Base-by-base conservation (phyloP, 64 coral and sea anemone species). In the Anthopleura sola region DNA sequence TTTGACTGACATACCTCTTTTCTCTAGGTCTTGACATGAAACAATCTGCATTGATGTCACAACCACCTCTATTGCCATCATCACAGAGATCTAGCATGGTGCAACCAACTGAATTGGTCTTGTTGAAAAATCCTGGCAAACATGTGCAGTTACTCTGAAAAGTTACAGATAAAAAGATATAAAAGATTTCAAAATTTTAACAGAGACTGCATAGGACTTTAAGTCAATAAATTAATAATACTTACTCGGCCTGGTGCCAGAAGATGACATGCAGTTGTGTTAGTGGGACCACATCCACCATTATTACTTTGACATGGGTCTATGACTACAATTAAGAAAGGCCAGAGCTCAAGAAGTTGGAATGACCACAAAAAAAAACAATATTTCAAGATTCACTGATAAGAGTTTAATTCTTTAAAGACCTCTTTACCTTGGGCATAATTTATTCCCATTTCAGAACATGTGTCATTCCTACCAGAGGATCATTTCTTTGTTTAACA, bases 141-240 rank as follows among this genome's bases (percentile, higher is more conserved):
- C 93, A 95, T 21, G 88, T 88, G 68, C 93, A 95, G 80, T 92
- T 92, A 55, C 90, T 89, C 93, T 95, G n/a, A 23, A 54, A 85
- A 36, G 3, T 34, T 24, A 6, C 26, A n/a, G n/a, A 75, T 31
- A 11, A 44, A 71, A 53, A 53, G 50, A 53, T 53, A 53, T 2
- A 53, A 53, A 17, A 0, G 14, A 53, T 53, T 13, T 53, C 50
- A 53, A n/a, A n/a, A 53, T 53, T 44, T 44, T 2, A 44, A 44
- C 40, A 44, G 40, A 44, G 50, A 53, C 50, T 53, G 16, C 11
- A 48, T 11, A 48, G 46, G 11, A 48, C 4, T 48, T 3, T 5
- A 3, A 5, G 46, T 48, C 11, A 12, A 15, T 12, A 53, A 53
- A 15, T 12, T 13, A 13, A 53, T 0, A 12, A 17, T 71, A 32